Evolutionary conservation across 2,113 vertebrate genomes (phyloP).

Genomic region (Hippocampus zosterae): DNA sequence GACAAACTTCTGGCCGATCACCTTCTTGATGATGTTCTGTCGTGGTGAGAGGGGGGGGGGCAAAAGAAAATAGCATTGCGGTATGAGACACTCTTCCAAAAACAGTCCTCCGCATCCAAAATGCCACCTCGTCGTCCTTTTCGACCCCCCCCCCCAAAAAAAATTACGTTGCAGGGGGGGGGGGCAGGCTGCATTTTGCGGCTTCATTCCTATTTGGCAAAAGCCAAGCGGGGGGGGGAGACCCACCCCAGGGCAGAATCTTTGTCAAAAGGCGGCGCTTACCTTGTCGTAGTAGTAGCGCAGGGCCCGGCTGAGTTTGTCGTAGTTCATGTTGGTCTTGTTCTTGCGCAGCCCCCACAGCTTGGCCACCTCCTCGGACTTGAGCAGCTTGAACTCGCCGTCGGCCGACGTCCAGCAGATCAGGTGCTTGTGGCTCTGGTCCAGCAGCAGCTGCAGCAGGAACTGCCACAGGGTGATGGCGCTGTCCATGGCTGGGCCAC

Average conservation of each 20-base stretch:
- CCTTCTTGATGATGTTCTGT: slow-evolving; percentile 98
- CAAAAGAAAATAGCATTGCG: neutral
- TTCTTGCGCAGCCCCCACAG: slow-evolving; percentile 96
- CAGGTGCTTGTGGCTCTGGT: slow-evolving; percentile 93
- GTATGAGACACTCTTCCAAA: neutral
- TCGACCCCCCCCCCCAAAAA: too few species aligned
- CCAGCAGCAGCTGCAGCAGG: slow-evolving; percentile 93
- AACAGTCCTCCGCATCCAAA: too few species aligned
- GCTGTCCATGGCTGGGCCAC: slow-evolving; percentile 87
- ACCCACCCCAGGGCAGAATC: too few species aligned
- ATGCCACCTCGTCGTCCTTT: too few species aligned
- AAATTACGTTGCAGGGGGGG: too few species aligned
- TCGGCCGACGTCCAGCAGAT: slow-evolving; percentile 96
- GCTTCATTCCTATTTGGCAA: too few species aligned
- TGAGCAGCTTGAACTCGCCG: slow-evolving; percentile 96
- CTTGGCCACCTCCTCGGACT: slow-evolving; percentile 95
- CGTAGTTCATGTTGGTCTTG: slow-evolving; percentile 98
- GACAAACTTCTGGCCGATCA: slow-evolving; percentile 96
- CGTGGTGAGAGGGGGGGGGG: neutral
- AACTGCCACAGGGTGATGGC: slow-evolving; percentile 98
- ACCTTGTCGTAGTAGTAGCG: slow-evolving; percentile 98
- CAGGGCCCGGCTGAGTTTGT: slow-evolving; percentile 93
- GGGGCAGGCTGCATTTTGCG: too few species aligned
- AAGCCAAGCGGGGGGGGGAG: too few species aligned
- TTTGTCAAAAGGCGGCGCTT: slow-evolving; percentile 7